Base-by-base conservation (phyloP, 2,113 vertebrate species). In the Nannospalax galili region DNA sequence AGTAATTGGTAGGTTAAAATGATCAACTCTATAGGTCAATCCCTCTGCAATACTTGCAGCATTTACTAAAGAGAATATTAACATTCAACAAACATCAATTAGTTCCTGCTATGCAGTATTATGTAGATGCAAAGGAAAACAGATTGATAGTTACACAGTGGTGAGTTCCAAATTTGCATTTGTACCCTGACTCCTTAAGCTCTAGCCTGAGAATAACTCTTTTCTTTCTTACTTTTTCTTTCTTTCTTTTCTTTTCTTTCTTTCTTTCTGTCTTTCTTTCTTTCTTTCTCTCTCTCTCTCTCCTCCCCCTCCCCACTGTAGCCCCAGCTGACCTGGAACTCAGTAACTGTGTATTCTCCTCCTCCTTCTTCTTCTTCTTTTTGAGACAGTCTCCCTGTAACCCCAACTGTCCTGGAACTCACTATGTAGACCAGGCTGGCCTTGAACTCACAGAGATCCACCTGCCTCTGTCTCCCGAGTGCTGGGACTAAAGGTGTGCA, bases 61-160 rank as follows among this genome's bases (percentile, higher is more conserved):
- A 7, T 22, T 88, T 26, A 90, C 81, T 62, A 12, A 19, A 95
- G 62, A 90, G 77, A 75, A 65, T 48, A 84, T 92, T 92, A 80
- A 84, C 37, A 93, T 67, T 94, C 16, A 56, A 77, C 30, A 30
- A 58, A 0, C 40, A 78, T 72, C 58, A 65, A 37, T n/a, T 90
- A 89, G n/a, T 91, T 96, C 75, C 82, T 82, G 12, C 7, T 80
- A 15, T 52, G 32, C 24, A 37, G 84, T 92, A 82, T 90, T 93
- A 86, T 78, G 58, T 52, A 79, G 22, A 79, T 87, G 65, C n/a
- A 56, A 70, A 93, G 95, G 52, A 72, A 87, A 81, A 67, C 52
- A 86, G 6, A 65, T 70, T 22, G 84, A 84, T 73, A 87, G 40
- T 86, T 79, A 79, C 4, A 4, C 16, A 82, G 52, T 84, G 16